Evolutionary conservation across 2,888 invertebrate genomes (phyloP).

Genomic region (Epiperipatus broadwayi): DNA sequence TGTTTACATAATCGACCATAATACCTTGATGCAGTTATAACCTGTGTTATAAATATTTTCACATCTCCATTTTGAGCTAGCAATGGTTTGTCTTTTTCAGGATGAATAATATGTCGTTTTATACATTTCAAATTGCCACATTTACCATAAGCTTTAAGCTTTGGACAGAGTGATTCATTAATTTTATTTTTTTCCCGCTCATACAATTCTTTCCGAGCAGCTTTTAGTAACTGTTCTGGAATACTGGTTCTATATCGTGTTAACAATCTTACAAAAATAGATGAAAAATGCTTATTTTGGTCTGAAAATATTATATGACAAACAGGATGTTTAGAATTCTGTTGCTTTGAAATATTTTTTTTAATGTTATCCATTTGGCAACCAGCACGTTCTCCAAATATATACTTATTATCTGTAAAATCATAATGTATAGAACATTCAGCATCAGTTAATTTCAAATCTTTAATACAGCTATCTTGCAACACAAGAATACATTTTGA

Average conservation of each 20-base stretch:
- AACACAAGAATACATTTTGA: slow-evolving; percentile 28
- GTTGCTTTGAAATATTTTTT: slow-evolving; percentile 20
- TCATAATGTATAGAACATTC: slow-evolving; percentile 50
- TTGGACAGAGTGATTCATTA: slow-evolving; percentile 36
- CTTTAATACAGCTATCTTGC: slow-evolving; percentile 44
- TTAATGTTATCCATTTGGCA: slow-evolving; percentile 42
- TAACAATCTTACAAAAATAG: slow-evolving; percentile 36
- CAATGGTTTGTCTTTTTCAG: slow-evolving; percentile 34
- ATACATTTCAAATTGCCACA: slow-evolving; percentile 40
- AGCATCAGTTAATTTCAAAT: slow-evolving; percentile 44
- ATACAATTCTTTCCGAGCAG: slow-evolving; percentile 14
- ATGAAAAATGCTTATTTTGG: slow-evolving; percentile 15
- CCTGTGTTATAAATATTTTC: slow-evolving; percentile 37
- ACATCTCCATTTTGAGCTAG: slow-evolving; percentile 34
- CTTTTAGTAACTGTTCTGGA: slow-evolving; percentile 21
- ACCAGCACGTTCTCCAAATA: slow-evolving; percentile 48
- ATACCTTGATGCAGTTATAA: slow-evolving; percentile 41
- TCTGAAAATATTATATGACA: slow-evolving; percentile 14
- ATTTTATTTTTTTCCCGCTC: slow-evolving; percentile 9
- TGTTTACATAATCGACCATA: slow-evolving; percentile 39
- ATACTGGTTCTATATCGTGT: slow-evolving; percentile 28
- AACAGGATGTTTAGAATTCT: neutral
- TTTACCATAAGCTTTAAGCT: slow-evolving; percentile 42
- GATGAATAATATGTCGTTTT: slow-evolving; percentile 41
- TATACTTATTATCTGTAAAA: slow-evolving; percentile 42